Base-by-base conservation (phyloP, 2,113 vertebrate species). In the Hippocampus zosterae region DNA sequence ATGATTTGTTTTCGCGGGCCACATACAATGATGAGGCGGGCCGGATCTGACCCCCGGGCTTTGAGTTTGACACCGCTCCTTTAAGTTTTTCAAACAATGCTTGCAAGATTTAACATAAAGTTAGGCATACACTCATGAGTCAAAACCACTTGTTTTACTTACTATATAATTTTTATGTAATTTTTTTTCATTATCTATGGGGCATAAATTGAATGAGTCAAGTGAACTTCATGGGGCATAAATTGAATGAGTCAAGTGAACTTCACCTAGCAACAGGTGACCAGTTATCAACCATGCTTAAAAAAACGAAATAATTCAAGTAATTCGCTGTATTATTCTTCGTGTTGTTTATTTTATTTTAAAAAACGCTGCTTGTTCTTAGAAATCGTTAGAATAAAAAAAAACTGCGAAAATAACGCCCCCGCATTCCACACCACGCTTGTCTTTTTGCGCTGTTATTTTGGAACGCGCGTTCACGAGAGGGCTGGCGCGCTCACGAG, bases 401-500 rank as follows among this genome's bases (percentile, higher is more conserved):
- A 29, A 2, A 2, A 3, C 29, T 60, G 12, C 7, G n/a, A 18
- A 60, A 33, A 33, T 29, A 33, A 33, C 27, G 27, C 25, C 15
- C 25, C 1, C 2, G 5, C 42, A 44, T 10, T 44, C 10, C 10
- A 3, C 46, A 1, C 46, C 55, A 27, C 11, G 0, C 41, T 21
- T 16, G 18, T 52, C 52, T 65, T 10, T 44, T 11, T 29, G 37
- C 12, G 65, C 50, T 68, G 52, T 68, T 68, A 68, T 40, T 68
- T 68, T 56, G 67, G 52, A 23, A 55, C 12, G 48, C 67, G 67
- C 63, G 63, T 65, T 65, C 63, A 27, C 63, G 23, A 60, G 48
- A 18, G 12, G 65, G 12, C 25, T 3, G 15, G 55, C 62, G 25
- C 67, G 56, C 78, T 27, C 78, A 25, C 66, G 71, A 83, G 88